Evolutionary conservation across 2,888 invertebrate species (phyloP), one percentile per base, ranked within the genome.

Genomic region (Onchidella celtica): DNA sequence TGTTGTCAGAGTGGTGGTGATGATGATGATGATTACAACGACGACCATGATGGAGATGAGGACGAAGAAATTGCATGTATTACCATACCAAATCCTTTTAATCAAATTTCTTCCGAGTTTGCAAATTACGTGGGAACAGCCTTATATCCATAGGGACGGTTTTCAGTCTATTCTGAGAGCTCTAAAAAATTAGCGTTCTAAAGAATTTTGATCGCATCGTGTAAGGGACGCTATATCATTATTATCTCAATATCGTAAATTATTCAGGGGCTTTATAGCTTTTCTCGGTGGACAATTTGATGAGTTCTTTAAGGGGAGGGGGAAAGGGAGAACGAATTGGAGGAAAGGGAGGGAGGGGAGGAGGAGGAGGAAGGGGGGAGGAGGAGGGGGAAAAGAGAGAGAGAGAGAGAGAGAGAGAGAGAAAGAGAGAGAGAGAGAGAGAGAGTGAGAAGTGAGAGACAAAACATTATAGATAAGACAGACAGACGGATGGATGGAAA

Each of bases 361-460:
- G 17, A 27, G 21, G 47, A n/a, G 4, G 11, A 36, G 21, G 34
- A 14, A 72, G 72, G n/a, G 14, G 4, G 27, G 14, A 14, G 11
- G 14, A 40, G 40, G 4, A n/a, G n/a, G n/a, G 47, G 47, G 11
- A 40, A 47, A 47, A 36, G 36, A 72, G 40, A 72, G 47, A 40
- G 17, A 72, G 72, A 40, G 47, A 36, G 47, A 36, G 36, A 14
- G 40, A 36, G 47, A 36, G 36, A 47, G 47, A 36, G 36, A 47
- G 72, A 36, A 47, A 72, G 47, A 59, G 59, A 34, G 34, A 27
- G 32, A 47, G 74, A 59, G 32, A 59, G 59, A 47, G 65, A 65
- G 3, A 65, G 27, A 65, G 65, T 4, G 11, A 65, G 65, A 65
- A 29, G 65, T 27, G 29, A 65, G 65, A 65, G 32, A 65, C 27